Evolutionary conservation across 2,888 invertebrate genomes (phyloP), one percentile per base, ranked within the genome.

Genomic region (Cistogaster globosa): DNA sequence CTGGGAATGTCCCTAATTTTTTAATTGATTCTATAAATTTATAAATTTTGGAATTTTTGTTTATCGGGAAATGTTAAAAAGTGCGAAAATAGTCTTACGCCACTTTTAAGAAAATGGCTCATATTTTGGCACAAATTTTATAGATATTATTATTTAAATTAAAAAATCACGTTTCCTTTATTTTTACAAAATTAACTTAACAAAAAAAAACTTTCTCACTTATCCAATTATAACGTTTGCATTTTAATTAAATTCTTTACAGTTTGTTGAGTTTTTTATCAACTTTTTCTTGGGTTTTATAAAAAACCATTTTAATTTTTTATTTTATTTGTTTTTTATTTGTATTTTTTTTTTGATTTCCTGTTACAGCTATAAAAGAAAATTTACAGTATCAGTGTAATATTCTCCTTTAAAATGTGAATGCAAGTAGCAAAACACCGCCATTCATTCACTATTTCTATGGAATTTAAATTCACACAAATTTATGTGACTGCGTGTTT

Each of bases 211-310:
- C 9, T 53, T 65, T 71, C 55, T 0, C 76, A 12, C 82, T 1
- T 0, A 71, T 20, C 82, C 42, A 82, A 76, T 82, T 16, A 38
- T 53, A 76, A 71, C 69, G 63, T 58, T 74, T 82, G 36, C 48
- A 58, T 76, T 65, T 82, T 76, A 82, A 76, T 82, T 82, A 76
- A 82, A 71, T 76, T 82, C 62, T 82, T 76, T 63, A 71, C 71
- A 76, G 57, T 76, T 82, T 82, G 57, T 82, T 82, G 71, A 76
- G 11, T 82, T 65, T 58, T 71, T 76, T 76, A 82, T 82, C 82
- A 82, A 71, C 36, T 58, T 71, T 58, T 82, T 71, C 20, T 65
- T 57, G 45, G 26, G 32, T 82, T 75, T 76, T 82, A 82, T 57
- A 68, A 75, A 81, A 62, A 63, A 62, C 60, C 60, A 68, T 74